Percentiles rank a stretch among this genome's conserved stretches.
phyloP scores from a whole-genome alignment of 2,888 invertebrate genomes.

The Microchrysa polita region DNA sequence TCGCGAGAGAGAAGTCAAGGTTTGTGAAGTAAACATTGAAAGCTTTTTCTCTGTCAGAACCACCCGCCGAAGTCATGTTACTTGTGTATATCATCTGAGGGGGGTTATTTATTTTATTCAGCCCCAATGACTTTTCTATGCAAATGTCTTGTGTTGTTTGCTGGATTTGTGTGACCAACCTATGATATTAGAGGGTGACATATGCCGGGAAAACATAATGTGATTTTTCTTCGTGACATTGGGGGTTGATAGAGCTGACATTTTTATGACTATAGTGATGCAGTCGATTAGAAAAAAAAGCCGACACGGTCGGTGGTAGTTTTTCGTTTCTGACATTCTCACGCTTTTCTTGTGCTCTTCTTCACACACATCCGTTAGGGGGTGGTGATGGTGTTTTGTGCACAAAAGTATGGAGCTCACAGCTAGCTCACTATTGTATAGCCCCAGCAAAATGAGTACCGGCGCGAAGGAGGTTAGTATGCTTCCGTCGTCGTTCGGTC shows the following conservation, averaged over 20 bases:
- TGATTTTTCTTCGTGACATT: too few relatives aligned
- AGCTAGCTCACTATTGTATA: neutral
- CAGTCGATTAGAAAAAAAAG: neutral
- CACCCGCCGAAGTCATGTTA: too few relatives aligned
- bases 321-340: neutral
- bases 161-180: too few relatives aligned
- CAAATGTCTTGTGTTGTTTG: too few relatives aligned
- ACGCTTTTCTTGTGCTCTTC: neutral
- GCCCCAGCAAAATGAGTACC: conserved; percentile 7
- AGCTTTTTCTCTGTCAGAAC: conserved; percentile 28
- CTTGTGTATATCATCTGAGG: too few relatives aligned
- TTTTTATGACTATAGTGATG: neutral
- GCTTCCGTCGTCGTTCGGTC: conserved; percentile 33
- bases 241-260: neutral
- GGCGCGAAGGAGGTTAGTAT: conserved; percentile 33
- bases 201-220: neutral
- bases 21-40: conserved; percentile 23
- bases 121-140: too few relatives aligned
- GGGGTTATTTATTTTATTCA: too few relatives aligned
- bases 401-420: neutral
- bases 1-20: neutral
- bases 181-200: neutral
- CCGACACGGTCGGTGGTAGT: neutral
- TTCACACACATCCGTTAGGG: neutral
- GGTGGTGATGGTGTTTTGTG: neutral